phyloP scores from a whole-genome alignment of 1,140 invertebrate species.

The Elymnias hypermnestra region DNA sequence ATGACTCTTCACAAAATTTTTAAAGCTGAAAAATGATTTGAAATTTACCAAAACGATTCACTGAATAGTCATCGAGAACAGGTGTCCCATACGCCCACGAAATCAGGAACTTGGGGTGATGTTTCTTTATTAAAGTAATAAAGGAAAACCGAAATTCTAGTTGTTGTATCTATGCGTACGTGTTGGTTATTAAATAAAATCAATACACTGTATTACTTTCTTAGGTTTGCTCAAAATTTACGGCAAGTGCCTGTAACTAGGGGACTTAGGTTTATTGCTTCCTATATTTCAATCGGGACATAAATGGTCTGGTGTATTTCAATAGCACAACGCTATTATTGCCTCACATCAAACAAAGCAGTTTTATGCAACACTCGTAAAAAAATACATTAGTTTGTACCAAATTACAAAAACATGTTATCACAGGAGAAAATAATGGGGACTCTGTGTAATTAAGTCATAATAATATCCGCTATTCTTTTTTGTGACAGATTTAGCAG shows the following conservation, averaged over 20 bases:
- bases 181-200: no score
- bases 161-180: no score
- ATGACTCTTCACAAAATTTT: no score
- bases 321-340: conserved; percentile 21
- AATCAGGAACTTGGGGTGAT: no score
- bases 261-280: conserved; percentile 18
- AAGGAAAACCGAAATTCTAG: no score
- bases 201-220: neutral
- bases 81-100: no score
- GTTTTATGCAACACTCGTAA: conserved; percentile 16
- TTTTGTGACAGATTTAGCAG: neutral
- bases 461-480: neutral
- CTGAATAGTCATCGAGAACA: no score
- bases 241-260: conserved; percentile 13
- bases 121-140: no score
- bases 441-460: no score
- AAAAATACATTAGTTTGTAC: conserved; percentile 18
- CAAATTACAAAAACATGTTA: conserved; percentile 15
- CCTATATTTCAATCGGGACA: conserved; percentile 21
- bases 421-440: conserved; percentile 5
- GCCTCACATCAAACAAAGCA: conserved; percentile 17
- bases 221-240: conserved; percentile 11
- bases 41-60: no score
- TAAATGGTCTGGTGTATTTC: conserved; percentile 20
- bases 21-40: no score